Evolutionary conservation across 2,888 invertebrate species (phyloP).

Genomic region (Phymatocera aterrima): DNA sequence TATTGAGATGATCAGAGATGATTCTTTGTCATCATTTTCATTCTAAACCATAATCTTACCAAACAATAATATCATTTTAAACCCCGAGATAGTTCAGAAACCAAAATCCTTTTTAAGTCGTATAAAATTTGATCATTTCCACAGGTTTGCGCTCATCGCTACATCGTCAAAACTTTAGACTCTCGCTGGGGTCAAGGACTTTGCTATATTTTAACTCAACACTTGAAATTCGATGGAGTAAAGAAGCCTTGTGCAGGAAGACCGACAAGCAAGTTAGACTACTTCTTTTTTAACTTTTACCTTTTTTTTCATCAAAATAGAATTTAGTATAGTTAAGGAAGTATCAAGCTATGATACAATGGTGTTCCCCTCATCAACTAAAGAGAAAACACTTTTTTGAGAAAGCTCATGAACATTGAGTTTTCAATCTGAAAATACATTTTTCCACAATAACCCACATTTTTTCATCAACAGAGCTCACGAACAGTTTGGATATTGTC

Average conservation of each 20-base stretch:
- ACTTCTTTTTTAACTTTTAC: slow-evolving; percentile 14
- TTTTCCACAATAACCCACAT: slow-evolving; percentile 44
- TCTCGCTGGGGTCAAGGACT: slow-evolving; percentile 92
- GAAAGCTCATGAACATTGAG: background rate
- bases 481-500: slow-evolving; percentile 95
- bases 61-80: too few species aligned
- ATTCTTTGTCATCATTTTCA: background rate
- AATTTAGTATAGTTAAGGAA: background rate
- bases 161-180: slow-evolving; percentile 79
- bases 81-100: too few species aligned
- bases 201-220: slow-evolving; percentile 90
- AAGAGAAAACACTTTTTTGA: slow-evolving; percentile 32
- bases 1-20: too few species aligned
- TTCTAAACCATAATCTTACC: background rate
- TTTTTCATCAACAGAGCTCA: slow-evolving; percentile 81
- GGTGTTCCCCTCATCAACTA: background rate
- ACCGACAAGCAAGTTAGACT: slow-evolving; percentile 80
- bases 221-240: slow-evolving; percentile 83
- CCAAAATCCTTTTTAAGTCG: too few species aligned
- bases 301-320: background rate
- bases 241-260: slow-evolving; percentile 91
- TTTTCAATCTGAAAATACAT: slow-evolving; percentile 23
- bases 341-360: background rate
- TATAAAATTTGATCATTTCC: background rate
- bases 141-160: slow-evolving; percentile 83